These are phyloP conservation scores for Zygothrica quintamaculata DNA, from an alignment of 2,888 invertebrate genomes.

Conservation along the genomic window DNA sequence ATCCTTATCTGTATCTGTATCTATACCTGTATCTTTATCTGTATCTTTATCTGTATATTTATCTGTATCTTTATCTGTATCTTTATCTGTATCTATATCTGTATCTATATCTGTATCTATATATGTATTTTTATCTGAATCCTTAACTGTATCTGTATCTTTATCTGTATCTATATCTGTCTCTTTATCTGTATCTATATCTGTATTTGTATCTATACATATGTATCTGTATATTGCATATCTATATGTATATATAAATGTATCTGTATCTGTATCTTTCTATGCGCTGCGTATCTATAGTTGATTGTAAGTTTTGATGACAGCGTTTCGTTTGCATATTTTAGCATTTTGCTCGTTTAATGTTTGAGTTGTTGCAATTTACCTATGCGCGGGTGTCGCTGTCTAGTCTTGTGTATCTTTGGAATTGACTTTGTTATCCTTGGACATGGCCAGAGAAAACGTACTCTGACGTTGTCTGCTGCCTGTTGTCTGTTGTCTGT, in stretches of 20 bases:
- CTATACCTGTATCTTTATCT: too few relatives aligned
- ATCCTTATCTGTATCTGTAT: not conserved
- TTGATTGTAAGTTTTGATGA: slow-evolving; percentile 77
- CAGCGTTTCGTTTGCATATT: slow-evolving; percentile 76
- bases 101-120: not conserved
- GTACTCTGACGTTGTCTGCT: not conserved
- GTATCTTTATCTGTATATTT: not conserved
- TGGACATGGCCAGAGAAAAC: slow-evolving; percentile 36
- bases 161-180: not conserved
- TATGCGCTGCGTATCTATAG: slow-evolving; percentile 33
- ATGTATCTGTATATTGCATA: not conserved
- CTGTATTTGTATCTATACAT: not conserved
- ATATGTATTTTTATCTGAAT: not conserved
- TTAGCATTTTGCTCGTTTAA: slow-evolving; percentile 67
- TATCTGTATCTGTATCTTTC: slow-evolving; percentile 17
- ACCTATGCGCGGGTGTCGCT: slow-evolving; percentile 38
- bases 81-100: not conserved
- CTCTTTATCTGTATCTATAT: not conserved
- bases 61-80: not conserved
- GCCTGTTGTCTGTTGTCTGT: not conserved
- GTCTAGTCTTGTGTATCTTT: slow-evolving; percentile 44
- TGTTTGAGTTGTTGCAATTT: slow-evolving; percentile 35
- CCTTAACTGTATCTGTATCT: not conserved
- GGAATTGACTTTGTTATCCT: slow-evolving; percentile 67
- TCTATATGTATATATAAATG: slow-evolving; percentile 34